Evolutionary conservation across 2,888 invertebrate genomes (phyloP).

Genomic region (Tineola bisselliella): DNA sequence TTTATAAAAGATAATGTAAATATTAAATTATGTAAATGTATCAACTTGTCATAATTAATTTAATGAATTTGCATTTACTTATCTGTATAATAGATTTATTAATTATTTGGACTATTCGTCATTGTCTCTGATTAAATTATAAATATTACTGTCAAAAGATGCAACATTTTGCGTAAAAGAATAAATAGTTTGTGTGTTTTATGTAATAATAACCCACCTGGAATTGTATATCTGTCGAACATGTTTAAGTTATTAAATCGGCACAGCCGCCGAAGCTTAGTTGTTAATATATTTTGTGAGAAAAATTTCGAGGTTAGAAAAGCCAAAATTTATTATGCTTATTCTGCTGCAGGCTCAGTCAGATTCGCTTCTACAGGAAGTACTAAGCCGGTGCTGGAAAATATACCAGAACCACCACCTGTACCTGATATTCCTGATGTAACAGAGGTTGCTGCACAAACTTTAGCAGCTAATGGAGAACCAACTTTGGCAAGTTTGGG

Average conservation of each 20-base stretch:
- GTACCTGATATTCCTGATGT: slow-evolving; percentile 42
- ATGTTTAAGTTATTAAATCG: slow-evolving; percentile 58
- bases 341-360: slow-evolving; percentile 43
- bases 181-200: slow-evolving; percentile 14
- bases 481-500: slow-evolving; percentile 83
- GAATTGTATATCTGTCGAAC: neutral
- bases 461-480: slow-evolving; percentile 71
- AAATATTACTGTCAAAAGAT: neutral
- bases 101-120: too few relatives aligned
- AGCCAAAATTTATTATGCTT: slow-evolving; percentile 51
- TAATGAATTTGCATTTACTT: too few relatives aligned
- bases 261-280: slow-evolving; percentile 45
- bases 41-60: too few relatives aligned
- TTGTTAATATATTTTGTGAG: slow-evolving; percentile 45
- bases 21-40: too few relatives aligned
- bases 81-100: too few relatives aligned
- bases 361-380: slow-evolving; percentile 50
- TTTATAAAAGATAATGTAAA: too few relatives aligned
- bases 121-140: neutral
- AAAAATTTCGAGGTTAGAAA: slow-evolving; percentile 57
- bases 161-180: neutral
- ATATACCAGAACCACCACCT: slow-evolving; percentile 57
- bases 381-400: slow-evolving; percentile 33
- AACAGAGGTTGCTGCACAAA: slow-evolving; percentile 44
- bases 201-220: neutral